Percentiles rank a stretch among this genome's conserved stretches.
Evolutionary conservation across 2,113 vertebrate genomes (phyloP).

Genomic region (Ranitomeya variabilis): DNA sequence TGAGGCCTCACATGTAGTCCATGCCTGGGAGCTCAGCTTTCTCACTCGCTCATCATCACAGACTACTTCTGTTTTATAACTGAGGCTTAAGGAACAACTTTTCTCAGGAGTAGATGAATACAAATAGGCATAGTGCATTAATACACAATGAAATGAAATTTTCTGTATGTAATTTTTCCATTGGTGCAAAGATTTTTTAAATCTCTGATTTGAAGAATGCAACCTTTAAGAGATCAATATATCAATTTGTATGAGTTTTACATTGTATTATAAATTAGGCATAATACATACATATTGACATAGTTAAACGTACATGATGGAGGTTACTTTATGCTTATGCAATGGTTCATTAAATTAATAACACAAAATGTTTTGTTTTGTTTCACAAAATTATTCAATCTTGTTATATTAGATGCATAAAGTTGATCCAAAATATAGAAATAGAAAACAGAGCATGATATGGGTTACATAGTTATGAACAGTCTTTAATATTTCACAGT

Average conservation of each 20-base stretch:
- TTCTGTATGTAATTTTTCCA: neutral
- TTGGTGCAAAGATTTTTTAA: neutral
- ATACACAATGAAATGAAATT: neutral
- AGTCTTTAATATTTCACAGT: too few relatives aligned
- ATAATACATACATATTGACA: neutral
- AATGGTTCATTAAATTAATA: too few relatives aligned
- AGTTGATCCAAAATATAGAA: too few relatives aligned
- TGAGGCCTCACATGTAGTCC: constrained; percentile 47
- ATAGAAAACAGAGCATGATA: too few relatives aligned
- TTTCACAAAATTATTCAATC: too few relatives aligned
- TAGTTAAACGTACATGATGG: too few relatives aligned
- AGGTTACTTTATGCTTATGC: too few relatives aligned
- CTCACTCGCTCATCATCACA: constrained; percentile 11
- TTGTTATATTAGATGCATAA: too few relatives aligned
- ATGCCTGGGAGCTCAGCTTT: constrained; percentile 26
- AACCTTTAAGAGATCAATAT: neutral
- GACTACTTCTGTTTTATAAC: constrained; percentile 40
- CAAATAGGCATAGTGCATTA: neutral
- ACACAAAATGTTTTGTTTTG: too few relatives aligned
- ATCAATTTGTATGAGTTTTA: neutral
- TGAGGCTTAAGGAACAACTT: neutral
- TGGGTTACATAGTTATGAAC: too few relatives aligned
- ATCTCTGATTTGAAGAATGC: neutral
- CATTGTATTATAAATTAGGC: neutral
- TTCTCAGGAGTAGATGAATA: constrained; percentile 14